A percentile compares a stretch with the other conserved stretches of the same genome.
These are phyloP conservation scores for Drosophila pseudoobscura DNA, from an alignment of 1,140 invertebrate genomes.

Conservation along the genomic window DNA sequence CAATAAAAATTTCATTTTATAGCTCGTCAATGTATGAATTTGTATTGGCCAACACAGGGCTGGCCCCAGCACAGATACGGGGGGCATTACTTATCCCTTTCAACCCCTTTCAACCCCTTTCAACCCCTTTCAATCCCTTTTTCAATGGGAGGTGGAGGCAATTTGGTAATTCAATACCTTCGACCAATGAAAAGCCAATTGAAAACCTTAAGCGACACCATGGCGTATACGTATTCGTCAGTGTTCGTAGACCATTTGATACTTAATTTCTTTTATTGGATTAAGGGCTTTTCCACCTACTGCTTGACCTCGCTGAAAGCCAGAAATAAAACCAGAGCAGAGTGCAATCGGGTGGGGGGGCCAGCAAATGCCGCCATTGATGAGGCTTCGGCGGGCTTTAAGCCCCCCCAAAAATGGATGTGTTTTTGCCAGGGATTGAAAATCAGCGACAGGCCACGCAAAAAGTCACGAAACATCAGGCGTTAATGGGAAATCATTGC, in stretches of 20 bases:
- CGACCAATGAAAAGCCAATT: slow-evolving; percentile 44
- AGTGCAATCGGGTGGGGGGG: slow-evolving; percentile 3
- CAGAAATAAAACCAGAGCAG: slow-evolving; percentile 9
- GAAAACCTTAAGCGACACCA: slow-evolving; percentile 33
- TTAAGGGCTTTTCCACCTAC: slow-evolving; percentile 49
- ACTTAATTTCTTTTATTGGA: slow-evolving; percentile 80
- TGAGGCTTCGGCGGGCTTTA: no score
- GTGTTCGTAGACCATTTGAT: slow-evolving; percentile 65
- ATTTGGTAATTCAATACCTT: slow-evolving; percentile 41
- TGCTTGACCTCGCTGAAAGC: slow-evolving; percentile 49
- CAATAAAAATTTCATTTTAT: slow-evolving; percentile 74
- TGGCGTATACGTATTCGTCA: slow-evolving; percentile 41
- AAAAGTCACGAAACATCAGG: slow-evolving; percentile 27
- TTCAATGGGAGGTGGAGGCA: slow-evolving; percentile 24
- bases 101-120: no score
- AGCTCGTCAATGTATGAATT: slow-evolving; percentile 68
- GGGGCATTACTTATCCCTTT: not conserved
- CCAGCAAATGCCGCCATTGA: not conserved
- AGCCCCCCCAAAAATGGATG: no score
- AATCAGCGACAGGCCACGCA: slow-evolving; percentile 6
- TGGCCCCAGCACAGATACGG: not conserved
- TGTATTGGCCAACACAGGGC: slow-evolving; percentile 11
- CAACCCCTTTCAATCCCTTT: not conserved
- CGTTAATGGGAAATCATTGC: slow-evolving; percentile 49
- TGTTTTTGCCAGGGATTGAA: slow-evolving; percentile 17